Evolutionary conservation across 2,797 vertebrate species (phyloP).

Genomic region (Sebastolobus altivelis): DNA sequence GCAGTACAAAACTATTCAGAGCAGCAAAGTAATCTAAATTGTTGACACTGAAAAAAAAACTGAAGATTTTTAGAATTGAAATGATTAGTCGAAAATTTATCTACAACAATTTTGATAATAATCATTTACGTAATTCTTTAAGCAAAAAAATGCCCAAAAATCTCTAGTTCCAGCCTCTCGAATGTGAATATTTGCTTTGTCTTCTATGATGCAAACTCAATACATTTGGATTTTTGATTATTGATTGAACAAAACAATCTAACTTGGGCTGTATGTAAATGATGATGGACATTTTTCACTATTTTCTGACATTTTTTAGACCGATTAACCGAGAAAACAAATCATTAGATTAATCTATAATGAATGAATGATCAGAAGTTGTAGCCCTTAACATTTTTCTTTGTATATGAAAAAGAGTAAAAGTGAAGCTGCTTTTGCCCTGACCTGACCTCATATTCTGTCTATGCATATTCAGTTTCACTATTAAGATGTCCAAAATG

Average conservation of each 20-base stretch:
- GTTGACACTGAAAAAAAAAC: background rate
- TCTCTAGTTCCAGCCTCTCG: background rate
- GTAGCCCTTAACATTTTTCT: background rate
- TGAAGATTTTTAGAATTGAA: background rate
- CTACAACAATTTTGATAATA: background rate
- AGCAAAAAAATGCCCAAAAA: background rate
- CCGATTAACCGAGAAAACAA: background rate
- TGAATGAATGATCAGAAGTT: background rate
- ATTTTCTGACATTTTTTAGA: background rate
- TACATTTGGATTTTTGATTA: background rate
- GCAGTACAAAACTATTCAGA: background rate
- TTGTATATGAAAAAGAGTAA: background rate
- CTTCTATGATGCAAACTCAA: background rate
- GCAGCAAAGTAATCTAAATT: background rate
- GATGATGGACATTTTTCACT: background rate
- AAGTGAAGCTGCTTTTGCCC: background rate
- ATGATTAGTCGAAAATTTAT: background rate
- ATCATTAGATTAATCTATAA: background rate
- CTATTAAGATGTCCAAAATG: background rate
- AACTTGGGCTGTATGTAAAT: background rate
- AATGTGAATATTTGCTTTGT: background rate
- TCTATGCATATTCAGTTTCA: slow-evolving; percentile 1
- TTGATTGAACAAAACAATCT: background rate
- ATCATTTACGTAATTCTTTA: background rate
- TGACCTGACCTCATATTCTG: background rate